Conservation (phyloP, 2,888 invertebrate genomes). For the Leucophora obtusa region DNA sequence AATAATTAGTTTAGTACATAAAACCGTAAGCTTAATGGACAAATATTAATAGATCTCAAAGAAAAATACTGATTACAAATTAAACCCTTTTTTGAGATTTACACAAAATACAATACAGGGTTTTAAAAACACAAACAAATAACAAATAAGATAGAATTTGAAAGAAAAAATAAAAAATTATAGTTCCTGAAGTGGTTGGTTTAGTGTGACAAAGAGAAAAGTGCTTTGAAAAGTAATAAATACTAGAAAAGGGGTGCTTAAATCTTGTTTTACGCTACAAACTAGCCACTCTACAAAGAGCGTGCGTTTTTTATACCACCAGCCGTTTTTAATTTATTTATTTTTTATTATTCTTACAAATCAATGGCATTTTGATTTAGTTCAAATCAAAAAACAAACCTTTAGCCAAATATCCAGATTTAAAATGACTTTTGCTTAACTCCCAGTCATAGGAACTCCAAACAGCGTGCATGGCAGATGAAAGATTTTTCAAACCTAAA, state of each 20-base stretch:
- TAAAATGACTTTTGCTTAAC: slow-evolving; percentile 79
- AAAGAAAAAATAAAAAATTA: slow-evolving; percentile 7
- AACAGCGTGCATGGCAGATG: slow-evolving; percentile 81
- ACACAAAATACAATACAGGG: background rate
- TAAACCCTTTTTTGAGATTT: background rate
- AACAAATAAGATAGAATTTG: background rate
- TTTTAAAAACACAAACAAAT: background rate
- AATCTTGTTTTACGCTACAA: slow-evolving; percentile 40
- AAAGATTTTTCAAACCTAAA: slow-evolving; percentile 79
- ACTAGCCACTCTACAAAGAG: slow-evolving; percentile 60
- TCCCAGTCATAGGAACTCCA: slow-evolving; percentile 80
- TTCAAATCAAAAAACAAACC: slow-evolving; percentile 64
- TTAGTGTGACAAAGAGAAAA: slow-evolving; percentile 38
- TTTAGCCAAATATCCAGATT: slow-evolving; percentile 81
- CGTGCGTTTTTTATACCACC: slow-evolving; percentile 62
- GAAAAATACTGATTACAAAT: background rate
- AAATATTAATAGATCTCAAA: background rate
- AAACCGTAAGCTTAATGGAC: no score
- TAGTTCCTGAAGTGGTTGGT: slow-evolving; percentile 17
- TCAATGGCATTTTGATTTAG: slow-evolving; percentile 57
- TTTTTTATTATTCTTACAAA: slow-evolving; percentile 30
- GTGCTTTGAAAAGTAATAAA: slow-evolving; percentile 47
- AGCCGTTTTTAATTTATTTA: slow-evolving; percentile 58
- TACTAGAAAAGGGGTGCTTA: slow-evolving; percentile 52
- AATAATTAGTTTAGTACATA: slow-evolving; percentile 67